Evolutionary conservation across 2,113 vertebrate genomes (phyloP), one percentile per base, ranked within the genome.

Genomic region (Sorex araneus): DNA sequence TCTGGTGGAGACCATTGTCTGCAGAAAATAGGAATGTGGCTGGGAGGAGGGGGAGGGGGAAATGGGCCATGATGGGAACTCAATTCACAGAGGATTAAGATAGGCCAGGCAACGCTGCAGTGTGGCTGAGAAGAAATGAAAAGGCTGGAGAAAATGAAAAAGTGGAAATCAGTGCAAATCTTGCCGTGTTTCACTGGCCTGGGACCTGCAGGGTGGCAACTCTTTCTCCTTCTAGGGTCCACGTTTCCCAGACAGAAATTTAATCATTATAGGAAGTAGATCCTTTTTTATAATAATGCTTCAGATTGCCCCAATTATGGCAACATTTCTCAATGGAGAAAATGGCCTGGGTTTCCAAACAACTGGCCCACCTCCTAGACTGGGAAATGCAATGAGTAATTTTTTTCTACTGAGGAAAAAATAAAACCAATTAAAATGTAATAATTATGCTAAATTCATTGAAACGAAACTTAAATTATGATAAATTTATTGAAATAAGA

Each of bases 301-400:
- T 66, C 28, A 54, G 67, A 69, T 43, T 67, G 19, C 32, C 45
- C 54, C 28, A n/a, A 28, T 63, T 19, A 71, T 34, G 8, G 18
- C 43, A 83, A 60, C 9, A 50, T 40, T 92, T 92, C 76, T 94
- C 71, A n/a, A 3, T 76, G 64, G n/a, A 91, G 86, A 89, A 40
- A 40, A 86, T 11, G 19, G 66, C 57, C n/a, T 69, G 27, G 25
- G 16, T 86, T 90, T 91, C 60, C 84, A 94, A 91, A 3, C 54
- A 70, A 64, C 40, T 30, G 47, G 93, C 3, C 40, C 7, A 89
- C 50, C 85, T 85, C 57, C 12, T 64, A 70, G 28, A 67, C 30
- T 50, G 18, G 21, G n/a, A 25, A 71, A 45, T 63, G 32, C 28
- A 69, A 8, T 21, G 45, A 82, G 36, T 54, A 43, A 18, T 50